A percentile compares a stretch with the other conserved stretches of the same genome.
Conservation (phyloP, 1,140 invertebrate species). For the Drosophila punjabiensis region DNA sequence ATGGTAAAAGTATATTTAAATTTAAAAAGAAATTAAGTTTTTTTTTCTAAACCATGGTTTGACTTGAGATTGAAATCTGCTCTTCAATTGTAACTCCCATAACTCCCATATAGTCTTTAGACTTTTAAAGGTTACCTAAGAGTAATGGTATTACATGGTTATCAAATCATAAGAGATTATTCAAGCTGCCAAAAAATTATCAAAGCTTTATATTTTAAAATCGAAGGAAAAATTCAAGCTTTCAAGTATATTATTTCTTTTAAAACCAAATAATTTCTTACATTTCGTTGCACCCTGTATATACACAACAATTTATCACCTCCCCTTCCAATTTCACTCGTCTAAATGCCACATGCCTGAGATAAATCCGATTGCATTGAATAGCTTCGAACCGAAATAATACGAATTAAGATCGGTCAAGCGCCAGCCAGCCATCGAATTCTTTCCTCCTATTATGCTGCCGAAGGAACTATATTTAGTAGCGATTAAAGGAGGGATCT, state of each 20-base stretch:
- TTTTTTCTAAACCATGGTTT: too few species aligned
- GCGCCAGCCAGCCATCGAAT: constrained; percentile 23
- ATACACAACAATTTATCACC: constrained; percentile 1
- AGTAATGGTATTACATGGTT: too few species aligned
- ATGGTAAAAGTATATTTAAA: too few species aligned
- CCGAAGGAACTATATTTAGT: constrained; percentile 59
- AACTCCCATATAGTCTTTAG: too few species aligned
- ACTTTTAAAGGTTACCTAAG: too few species aligned
- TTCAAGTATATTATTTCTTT: not conserved
- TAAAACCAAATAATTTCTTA: not conserved
- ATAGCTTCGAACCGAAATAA: constrained; percentile 23
- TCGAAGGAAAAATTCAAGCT: not conserved
- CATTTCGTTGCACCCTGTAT: not conserved
- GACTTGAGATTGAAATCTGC: too few species aligned
- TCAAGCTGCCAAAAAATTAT: too few species aligned
- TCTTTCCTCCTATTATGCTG: constrained; percentile 20
- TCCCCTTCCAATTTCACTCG: constrained; percentile 1
- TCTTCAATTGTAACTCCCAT: too few species aligned
- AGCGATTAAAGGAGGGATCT: constrained; percentile 24
- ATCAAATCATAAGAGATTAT: too few species aligned
- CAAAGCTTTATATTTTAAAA: not conserved
- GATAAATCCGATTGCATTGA: constrained; percentile 16
- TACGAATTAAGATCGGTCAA: constrained; percentile 30
- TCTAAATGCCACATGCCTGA: constrained; percentile 63
- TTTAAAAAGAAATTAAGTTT: too few species aligned